phyloP scores from a whole-genome alignment of 2,888 invertebrate genomes.

The Melikaiella ostensackeni region DNA sequence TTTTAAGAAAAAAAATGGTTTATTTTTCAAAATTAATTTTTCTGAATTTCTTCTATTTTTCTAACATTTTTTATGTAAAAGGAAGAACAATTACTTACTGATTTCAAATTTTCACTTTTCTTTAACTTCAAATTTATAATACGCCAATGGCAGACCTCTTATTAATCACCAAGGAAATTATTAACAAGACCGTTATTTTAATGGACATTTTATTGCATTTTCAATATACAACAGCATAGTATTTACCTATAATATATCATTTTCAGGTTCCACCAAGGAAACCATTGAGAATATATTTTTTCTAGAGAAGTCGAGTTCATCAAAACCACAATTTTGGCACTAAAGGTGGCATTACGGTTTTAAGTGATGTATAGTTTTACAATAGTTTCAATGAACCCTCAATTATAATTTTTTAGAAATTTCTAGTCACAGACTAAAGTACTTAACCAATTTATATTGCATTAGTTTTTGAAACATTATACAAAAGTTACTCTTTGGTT shows the following conservation, averaged over 20 bases:
- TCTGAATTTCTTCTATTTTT: too few species aligned
- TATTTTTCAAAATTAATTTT: too few species aligned
- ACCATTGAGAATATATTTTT: not conserved
- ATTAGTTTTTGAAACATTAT: constrained; percentile 1
- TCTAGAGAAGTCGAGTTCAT: not conserved
- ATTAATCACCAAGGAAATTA: not conserved
- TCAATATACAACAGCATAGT: constrained; percentile 2
- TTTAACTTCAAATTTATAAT: too few species aligned
- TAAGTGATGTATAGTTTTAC: not conserved
- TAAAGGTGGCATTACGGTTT: not conserved
- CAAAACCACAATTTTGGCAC: not conserved
- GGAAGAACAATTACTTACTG: too few species aligned
- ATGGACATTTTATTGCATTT: constrained; percentile 1
- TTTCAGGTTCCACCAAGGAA: not conserved
- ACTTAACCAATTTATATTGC: not conserved
- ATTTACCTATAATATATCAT: not conserved
- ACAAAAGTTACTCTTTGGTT: not conserved
- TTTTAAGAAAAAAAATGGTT: not conserved
- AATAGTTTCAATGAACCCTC: not conserved
- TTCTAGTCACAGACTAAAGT: not conserved
- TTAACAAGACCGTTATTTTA: not conserved
- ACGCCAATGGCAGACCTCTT: too few species aligned
- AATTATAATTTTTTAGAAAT: not conserved
- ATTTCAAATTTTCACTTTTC: too few species aligned
- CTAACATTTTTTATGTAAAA: too few species aligned